Evolutionary conservation across 2,797 vertebrate species (phyloP), one percentile per base, ranked within the genome.

Genomic region (Silurus aristotelis): DNA sequence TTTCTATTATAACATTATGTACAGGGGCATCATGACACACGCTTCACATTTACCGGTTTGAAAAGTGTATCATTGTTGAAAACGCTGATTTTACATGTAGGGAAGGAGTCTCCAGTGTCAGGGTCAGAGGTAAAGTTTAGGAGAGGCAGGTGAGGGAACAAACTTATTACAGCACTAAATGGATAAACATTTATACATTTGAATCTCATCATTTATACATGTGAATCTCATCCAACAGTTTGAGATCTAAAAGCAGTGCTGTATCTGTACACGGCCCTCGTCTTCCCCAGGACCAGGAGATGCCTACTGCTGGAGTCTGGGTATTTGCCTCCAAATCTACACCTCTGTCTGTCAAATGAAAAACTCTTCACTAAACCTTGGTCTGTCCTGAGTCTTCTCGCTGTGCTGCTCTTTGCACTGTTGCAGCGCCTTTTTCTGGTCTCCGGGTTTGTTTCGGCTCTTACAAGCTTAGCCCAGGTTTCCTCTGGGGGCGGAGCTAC

Each of bases 221-320:
- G 90, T 96, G 87, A 96, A 92, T 97, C 95, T 97, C 88, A 89
- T 96, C 96, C 96, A 96, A 96, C 97, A 98, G 97, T 97, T 97
- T 97, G 97, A 96, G 95, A 92, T 96, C 93, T 95, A 95, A 93
- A 88, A 85, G 94, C 90, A 38, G 75, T 38, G 75, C 56, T 61
- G 93, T 92, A 95, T 93, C 91, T 92, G 87, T 88, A 66, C 58
- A 83, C 80, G 25, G 31, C 84, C 82, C 83, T 77, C 92, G 5
- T 81, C 85, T 79, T 43, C 91, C 89, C 92, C 92, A 90, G 93
- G 94, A 92, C 93, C 92, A 52, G 93, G 94, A 94, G 92, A 85
- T 64, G 87, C 92, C 92, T 80, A 92, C 92, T 93, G 93, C 93
- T 90, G 92, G 91, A 93, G 63, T 88, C 90, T 92, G 92, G 94